Percentiles rank a stretch among this genome's conserved stretches.
phyloP scores from a whole-genome alignment of 1,140 invertebrate species.

The Conopomorpha cramerella region DNA sequence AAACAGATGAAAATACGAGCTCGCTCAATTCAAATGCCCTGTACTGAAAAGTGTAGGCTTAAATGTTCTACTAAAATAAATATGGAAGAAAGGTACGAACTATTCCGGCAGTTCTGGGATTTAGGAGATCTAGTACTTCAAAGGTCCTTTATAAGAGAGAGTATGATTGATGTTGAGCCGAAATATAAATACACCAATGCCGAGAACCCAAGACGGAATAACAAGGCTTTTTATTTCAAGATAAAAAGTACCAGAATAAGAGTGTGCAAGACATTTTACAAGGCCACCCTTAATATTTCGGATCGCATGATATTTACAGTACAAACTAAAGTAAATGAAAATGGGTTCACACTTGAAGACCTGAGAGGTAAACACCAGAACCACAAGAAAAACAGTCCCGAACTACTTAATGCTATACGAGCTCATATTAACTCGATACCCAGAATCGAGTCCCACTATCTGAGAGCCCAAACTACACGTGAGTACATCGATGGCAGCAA shows the following conservation, averaged over 20 bases:
- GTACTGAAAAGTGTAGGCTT: conserved; percentile 8
- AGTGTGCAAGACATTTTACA: no score
- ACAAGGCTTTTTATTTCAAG: conserved; percentile 10
- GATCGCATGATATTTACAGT: conserved; percentile 12
- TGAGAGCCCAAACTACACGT: no score
- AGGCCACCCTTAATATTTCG: no score
- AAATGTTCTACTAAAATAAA: conserved; percentile 7
- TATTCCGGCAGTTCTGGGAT: conserved; percentile 7
- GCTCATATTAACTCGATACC: background rate
- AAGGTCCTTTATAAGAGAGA: conserved; percentile 5
- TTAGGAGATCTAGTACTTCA: conserved; percentile 6
- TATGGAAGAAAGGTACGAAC: conserved; percentile 2
- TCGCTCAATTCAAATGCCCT: conserved; percentile 5
- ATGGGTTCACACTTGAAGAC: no score
- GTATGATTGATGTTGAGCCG: conserved; percentile 6
- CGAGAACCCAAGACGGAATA: conserved; percentile 4
- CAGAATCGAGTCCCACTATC: no score
- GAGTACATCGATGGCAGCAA: conserved; percentile 11
- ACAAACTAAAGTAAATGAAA: no score
- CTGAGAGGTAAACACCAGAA: no score
- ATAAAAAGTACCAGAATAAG: conserved; percentile 6
- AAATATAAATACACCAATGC: conserved; percentile 13
- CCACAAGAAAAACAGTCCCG: conserved; percentile 4
- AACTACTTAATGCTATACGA: no score
- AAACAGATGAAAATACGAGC: conserved; percentile 2